Percentiles rank a stretch among this genome's conserved stretches.
Evolutionary conservation across 2,888 invertebrate genomes (phyloP).

Genomic region (Cerastis rubricosa): DNA sequence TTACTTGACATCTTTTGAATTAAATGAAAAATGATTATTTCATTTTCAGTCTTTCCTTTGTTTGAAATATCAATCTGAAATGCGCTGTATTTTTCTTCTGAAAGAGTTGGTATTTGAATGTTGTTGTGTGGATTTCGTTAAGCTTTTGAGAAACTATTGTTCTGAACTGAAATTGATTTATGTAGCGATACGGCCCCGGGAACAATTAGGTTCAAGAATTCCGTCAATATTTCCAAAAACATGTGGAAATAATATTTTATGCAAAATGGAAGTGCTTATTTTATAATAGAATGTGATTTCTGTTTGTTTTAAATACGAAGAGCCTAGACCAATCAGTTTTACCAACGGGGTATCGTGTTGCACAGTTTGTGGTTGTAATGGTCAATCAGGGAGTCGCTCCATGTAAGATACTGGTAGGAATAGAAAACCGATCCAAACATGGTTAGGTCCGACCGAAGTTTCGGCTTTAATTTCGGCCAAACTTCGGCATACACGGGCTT

Average conservation of each 20-base stretch:
- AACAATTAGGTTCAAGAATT: constrained; percentile 65
- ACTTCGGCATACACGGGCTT: too few relatives aligned
- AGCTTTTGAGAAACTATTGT: constrained; percentile 64
- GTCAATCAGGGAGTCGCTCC: background rate
- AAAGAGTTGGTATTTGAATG: constrained; percentile 29
- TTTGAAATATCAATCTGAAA: constrained; percentile 21
- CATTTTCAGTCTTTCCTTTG: constrained; percentile 71
- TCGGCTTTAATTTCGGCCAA: too few relatives aligned
- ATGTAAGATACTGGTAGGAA: background rate
- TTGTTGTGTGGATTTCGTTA: constrained; percentile 16
- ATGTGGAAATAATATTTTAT: constrained; percentile 33
- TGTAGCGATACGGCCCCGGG: constrained; percentile 49
- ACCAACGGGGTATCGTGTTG: too few relatives aligned
- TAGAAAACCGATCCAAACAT: too few relatives aligned
- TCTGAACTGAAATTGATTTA: constrained; percentile 69
- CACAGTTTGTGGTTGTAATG: too few relatives aligned
- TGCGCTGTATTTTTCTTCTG: accelerated
- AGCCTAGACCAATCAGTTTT: background rate
- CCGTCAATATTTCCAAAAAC: constrained; percentile 51
- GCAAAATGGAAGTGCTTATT: background rate
- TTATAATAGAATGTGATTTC: background rate
- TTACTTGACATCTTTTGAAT: constrained; percentile 76
- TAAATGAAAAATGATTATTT: constrained; percentile 77
- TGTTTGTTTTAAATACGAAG: background rate
- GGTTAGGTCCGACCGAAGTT: too few relatives aligned